Base-by-base conservation (phyloP, 1,140 invertebrate species). In the Diachasma alloeum region DNA sequence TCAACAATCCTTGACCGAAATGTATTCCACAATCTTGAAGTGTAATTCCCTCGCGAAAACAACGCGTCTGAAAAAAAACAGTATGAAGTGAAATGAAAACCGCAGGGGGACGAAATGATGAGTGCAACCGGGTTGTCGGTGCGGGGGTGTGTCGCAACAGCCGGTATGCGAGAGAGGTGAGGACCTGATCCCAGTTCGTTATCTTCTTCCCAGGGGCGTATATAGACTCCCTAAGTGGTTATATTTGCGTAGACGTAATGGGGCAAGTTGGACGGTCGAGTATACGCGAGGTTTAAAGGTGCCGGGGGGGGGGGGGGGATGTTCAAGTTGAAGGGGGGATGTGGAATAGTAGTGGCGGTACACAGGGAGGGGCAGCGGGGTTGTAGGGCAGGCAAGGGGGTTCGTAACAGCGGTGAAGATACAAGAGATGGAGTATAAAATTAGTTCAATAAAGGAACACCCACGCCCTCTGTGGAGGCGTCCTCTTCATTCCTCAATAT, bases 391-490 rank as follows among this genome's bases (percentile, higher is more conserved):
- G 59, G 37, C 31, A 31, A 31, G 31, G 31, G 68, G 19, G 69
- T n/a, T 19, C 0, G 22, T 31, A 37, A 31, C 36, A 46, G 75
- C 78, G 83, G 79, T 75, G 75, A 83, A 83, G 80, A 83, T 83
- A 82, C 71, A 78, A 79, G 77, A 79, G 79, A 81, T 78, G 79
- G 75, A 79, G 80, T 80, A 80, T 83, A 81, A 87, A 85, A 87
- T 87, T 87, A 85, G 85, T 87, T 85, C 84, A 87, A 87, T 87
- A 87, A 87, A 85, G 84, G 83, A 83, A 85, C 84, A 83, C 81
- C 83, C 85, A 87, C 84, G 85, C 81, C 81, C 78, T 79, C 79
- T 72, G 77, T 63, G 66, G 75, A 17, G 39, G 26, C 74, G 48
- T 24, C 26, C 36, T 75, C 66, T 70, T 75, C 56, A 72, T 72